A percentile compares a stretch with the other conserved stretches of the same genome.
Conservation (phyloP, 2,797 vertebrate genomes). For the Anisognathus igniventris region DNA sequence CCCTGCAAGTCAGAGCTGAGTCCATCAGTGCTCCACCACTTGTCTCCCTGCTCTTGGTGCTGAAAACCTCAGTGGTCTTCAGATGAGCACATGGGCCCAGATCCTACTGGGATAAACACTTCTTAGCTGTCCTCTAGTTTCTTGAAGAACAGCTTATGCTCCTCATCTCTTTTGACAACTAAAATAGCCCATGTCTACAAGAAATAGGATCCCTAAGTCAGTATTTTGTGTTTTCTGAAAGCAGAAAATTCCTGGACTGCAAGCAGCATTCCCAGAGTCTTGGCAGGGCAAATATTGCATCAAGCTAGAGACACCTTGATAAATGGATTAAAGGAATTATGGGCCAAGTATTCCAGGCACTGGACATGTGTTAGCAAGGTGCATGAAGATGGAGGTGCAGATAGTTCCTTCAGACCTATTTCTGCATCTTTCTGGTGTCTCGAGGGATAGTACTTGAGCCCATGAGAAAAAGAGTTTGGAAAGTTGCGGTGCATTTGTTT, state of each 20-base stretch:
- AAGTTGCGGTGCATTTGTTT: neutral
- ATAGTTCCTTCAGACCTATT: neutral
- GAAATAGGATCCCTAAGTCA: neutral
- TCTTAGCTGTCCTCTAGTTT: neutral
- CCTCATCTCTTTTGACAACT: neutral
- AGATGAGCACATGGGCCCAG: neutral
- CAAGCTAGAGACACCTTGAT: neutral
- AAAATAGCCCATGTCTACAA: neutral
- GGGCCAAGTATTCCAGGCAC: neutral
- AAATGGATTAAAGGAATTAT: neutral
- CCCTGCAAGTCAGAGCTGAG: neutral
- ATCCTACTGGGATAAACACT: neutral
- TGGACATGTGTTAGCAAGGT: neutral
- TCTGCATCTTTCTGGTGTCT: neutral
- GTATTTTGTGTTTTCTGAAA: neutral
- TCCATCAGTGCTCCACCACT: neutral
- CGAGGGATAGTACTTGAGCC: neutral
- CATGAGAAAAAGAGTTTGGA: neutral
- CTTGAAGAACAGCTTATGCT: neutral
- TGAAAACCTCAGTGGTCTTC: neutral
- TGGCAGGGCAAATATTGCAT: neutral
- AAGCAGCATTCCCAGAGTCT: neutral
- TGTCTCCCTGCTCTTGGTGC: neutral
- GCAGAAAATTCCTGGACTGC: neutral
- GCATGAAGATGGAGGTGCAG: fast-evolving